phyloP scores from a whole-genome alignment of 2,113 vertebrate genomes.

The Lagenorhynchus albirostris region DNA sequence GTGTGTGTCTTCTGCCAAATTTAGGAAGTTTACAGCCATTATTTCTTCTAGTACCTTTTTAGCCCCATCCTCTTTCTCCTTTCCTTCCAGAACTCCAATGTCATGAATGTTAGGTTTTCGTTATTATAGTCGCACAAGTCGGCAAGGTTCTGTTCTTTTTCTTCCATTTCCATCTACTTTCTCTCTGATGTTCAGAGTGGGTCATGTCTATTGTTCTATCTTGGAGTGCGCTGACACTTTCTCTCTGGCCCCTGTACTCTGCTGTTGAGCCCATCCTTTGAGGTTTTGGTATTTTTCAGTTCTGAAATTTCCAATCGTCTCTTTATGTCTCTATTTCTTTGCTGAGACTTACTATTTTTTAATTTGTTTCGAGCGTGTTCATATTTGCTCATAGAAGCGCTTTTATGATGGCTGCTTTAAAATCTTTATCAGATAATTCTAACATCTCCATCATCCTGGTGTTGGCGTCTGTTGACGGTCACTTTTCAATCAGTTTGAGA shows the following conservation, averaged over 20 bases:
- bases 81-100: background rate
- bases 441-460: background rate
- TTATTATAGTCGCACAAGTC: background rate
- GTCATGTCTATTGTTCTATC: background rate
- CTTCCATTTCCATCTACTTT: background rate
- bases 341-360: background rate
- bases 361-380: background rate
- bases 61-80: background rate
- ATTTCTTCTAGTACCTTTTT: background rate
- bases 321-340: background rate
- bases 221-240: background rate
- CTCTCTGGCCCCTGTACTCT: background rate
- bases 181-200: background rate
- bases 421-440: background rate
- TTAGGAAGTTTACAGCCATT: background rate
- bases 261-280: background rate
- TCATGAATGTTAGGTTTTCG: background rate
- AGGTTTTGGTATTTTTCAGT: background rate
- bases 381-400: background rate
- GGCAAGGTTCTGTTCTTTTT: background rate
- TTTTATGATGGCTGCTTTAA: background rate
- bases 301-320: background rate
- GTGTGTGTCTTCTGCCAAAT: background rate
- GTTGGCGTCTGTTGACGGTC: background rate
- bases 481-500: background rate